Percentiles rank a stretch among this genome's conserved stretches.
Conservation (phyloP, 2,113 vertebrate species). For the Holacanthus passer region DNA sequence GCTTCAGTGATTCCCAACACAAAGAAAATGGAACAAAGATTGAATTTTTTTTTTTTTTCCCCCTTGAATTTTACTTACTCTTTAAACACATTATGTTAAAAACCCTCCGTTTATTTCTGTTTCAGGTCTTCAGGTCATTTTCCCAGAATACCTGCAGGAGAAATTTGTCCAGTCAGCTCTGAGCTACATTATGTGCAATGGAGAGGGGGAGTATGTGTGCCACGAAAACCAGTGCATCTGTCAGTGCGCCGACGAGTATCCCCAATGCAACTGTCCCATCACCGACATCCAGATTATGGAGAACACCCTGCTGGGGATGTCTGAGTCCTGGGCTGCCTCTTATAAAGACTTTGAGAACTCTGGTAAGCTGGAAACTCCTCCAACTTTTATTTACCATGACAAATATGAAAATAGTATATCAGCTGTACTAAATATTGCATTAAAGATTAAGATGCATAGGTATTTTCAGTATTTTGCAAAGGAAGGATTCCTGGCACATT, state of each 20-base stretch:
- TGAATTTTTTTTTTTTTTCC: not conserved
- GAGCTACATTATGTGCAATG: constrained; percentile 99
- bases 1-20: not conserved
- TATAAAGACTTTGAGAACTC: constrained; percentile 99
- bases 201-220: constrained; percentile 96
- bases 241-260: constrained; percentile 94
- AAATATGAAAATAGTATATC: not conserved
- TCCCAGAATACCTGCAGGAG: constrained; percentile 98
- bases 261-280: constrained; percentile 98
- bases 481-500: not conserved
- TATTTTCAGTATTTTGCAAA: not conserved
- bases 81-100: not conserved
- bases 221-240: constrained; percentile 94
- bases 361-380: constrained; percentile 83
- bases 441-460: not conserved
- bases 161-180: constrained; percentile 99
- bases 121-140: constrained; percentile 98
- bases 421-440: not conserved
- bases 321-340: constrained; percentile 93
- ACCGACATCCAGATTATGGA: constrained; percentile 99
- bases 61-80: not conserved
- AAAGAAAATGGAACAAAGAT: not conserved
- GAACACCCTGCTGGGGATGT: constrained; percentile 93
- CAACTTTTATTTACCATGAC: not conserved
- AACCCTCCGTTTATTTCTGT: constrained; percentile 39